Base-by-base conservation (phyloP, 2,888 invertebrate genomes). In the Ormyrus labotus region DNA sequence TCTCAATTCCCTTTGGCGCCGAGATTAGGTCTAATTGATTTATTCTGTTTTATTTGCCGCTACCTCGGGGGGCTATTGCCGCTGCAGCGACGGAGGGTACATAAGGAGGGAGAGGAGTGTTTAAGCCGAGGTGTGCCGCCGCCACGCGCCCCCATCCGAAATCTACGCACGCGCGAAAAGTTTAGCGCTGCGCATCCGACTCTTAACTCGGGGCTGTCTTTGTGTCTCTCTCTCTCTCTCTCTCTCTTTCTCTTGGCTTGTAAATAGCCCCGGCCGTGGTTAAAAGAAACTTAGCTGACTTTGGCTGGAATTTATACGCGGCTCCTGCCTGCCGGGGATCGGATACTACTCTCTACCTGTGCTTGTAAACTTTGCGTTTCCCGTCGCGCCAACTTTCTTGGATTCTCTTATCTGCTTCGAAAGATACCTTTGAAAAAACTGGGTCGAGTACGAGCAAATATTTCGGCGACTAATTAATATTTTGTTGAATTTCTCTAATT, bases 11-110 rank as follows among this genome's bases (percentile, higher is more conserved):
- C 48, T 45, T 13, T n/a, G 47, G 7, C 45, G 6, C 10, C 51
- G 65, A 82, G 79, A 82, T 82, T 82, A 82, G 34, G 13, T 73
- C 69, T 82, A 82, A 82, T 82, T 82, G 80, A 82, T 82, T 82
- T 82, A 82, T 82, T 80, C 57, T 65, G 57, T 69, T 80, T 79
- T 78, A 75, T 80, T 75, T 80, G 50, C 45, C 65, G 50, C 51
- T 8, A 4, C 34, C 34, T 34, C 34, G 34, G 34, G 34, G 4
- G 34, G 34, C 34, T 34, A 34, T 34, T 34, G 48, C 13, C 58
- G 8, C 47, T n/a, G 19, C 13, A 45, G 65, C 5, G n/a, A 5
- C 53, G n/a, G 48, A 71, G 58, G 45, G 60, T 19, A 57, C 75
- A 34, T 34, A 34, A 34, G 34, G 34, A 34, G 34, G 34, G 34